Percentiles rank a stretch among this genome's conserved stretches.
These are phyloP conservation scores for Hemitrygon akajei DNA, from an alignment of 2,797 vertebrate genomes.

Conservation along the genomic window DNA sequence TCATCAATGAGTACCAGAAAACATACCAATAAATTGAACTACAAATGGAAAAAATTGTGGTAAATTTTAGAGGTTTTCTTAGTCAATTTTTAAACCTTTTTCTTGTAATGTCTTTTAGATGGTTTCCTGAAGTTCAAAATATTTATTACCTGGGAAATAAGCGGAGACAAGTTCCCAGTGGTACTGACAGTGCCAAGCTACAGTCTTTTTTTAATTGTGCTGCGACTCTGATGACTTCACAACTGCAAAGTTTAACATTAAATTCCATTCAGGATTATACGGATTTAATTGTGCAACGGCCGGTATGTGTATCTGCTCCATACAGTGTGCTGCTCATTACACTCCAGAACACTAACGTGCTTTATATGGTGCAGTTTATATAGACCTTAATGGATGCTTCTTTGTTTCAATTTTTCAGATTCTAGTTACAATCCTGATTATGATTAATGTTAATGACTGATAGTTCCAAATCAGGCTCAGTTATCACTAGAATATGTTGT, in stretches of 20 bases:
- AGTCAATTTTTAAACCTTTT: background rate
- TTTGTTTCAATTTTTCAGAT: background rate
- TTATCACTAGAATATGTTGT: no score
- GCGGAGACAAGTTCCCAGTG: constrained; percentile 58
- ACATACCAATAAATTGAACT: background rate
- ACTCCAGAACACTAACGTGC: background rate
- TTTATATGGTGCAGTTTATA: background rate
- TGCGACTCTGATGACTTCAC: constrained; percentile 71
- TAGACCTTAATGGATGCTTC: background rate
- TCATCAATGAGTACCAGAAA: background rate
- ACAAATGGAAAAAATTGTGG: background rate
- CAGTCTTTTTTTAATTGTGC: constrained; percentile 71
- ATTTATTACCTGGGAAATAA: constrained; percentile 67
- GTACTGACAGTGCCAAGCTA: constrained; percentile 54
- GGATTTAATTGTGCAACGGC: constrained; percentile 61
- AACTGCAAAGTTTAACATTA: constrained; percentile 69
- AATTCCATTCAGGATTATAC: constrained; percentile 73
- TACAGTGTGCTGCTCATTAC: background rate
- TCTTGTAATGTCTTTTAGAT: constrained; percentile 58
- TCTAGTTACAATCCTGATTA: background rate
- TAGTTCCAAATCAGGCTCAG: no score
- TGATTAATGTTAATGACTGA: no score
- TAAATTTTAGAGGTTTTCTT: background rate
- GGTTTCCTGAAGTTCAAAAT: constrained; percentile 71
- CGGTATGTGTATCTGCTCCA: constrained; percentile 53